These are phyloP conservation scores for Arizona elegans DNA, from an alignment of 2,113 vertebrate species.

Conservation along the genomic window DNA sequence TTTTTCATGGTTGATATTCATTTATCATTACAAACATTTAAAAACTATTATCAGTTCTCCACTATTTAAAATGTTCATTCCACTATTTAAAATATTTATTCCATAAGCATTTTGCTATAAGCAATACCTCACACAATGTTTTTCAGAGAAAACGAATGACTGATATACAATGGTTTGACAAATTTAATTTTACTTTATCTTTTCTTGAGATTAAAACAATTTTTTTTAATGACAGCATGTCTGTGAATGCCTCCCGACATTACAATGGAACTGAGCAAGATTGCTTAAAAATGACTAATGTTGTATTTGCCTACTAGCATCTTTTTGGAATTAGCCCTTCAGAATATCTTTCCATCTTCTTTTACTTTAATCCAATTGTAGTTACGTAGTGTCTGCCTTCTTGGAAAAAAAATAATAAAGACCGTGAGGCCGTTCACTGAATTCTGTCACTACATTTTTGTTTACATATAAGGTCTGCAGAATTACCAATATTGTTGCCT, in stretches of 20 bases:
- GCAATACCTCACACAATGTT: not conserved
- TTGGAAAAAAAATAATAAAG: not conserved
- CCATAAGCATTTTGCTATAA: not conserved
- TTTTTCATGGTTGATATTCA: not conserved
- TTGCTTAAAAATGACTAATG: not conserved
- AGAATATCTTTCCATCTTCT: not conserved
- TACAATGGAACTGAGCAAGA: not conserved
- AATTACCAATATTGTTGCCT: not conserved
- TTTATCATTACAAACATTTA: not conserved
- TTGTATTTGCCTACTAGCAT: not conserved
- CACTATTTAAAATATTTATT: slow-evolving; percentile 6
- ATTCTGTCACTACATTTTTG: not conserved
- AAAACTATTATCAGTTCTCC: not conserved
- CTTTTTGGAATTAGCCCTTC: not conserved
- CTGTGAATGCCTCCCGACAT: slow-evolving; percentile 2
- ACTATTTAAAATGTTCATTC: slow-evolving; percentile 8
- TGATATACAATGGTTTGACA: not conserved
- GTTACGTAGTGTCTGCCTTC: not conserved
- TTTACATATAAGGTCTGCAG: not conserved
- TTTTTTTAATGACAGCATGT: not conserved
- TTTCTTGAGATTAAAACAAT: not conserved
- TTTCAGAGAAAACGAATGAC: not conserved
- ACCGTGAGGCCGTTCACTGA: not conserved
- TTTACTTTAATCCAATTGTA: not conserved
- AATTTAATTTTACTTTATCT: not conserved